phyloP scores from a whole-genome alignment of 64 coral and sea anemone species.

The Dendronephthya gigantea region DNA sequence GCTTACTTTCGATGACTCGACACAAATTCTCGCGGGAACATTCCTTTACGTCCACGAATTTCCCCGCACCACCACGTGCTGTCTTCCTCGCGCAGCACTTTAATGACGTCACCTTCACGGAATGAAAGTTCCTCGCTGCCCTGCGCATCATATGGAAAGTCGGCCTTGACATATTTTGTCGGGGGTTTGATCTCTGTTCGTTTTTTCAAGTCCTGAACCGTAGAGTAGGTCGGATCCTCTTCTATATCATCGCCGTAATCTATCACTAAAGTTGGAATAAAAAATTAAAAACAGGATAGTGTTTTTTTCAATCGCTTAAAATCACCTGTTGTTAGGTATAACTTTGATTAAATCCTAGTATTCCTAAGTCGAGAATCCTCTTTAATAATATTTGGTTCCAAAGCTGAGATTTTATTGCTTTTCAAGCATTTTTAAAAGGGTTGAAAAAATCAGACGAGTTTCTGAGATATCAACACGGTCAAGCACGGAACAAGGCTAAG shows the following conservation, averaged over 20 bases:
- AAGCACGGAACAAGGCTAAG: no score
- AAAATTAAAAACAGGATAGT: background rate
- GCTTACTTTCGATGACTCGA: background rate
- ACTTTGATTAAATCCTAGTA: no score
- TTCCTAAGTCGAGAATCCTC: no score
- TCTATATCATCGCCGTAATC: background rate
- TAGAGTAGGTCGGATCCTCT: background rate
- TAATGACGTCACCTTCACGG: slow-evolving; percentile 4
- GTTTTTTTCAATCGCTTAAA: no score
- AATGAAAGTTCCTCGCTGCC: background rate
- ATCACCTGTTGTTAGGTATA: no score
- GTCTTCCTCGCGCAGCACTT: background rate
- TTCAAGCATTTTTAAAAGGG: no score
- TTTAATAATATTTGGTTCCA: no score
- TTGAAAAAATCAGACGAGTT: no score
- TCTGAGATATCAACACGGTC: no score
- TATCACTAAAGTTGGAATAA: background rate
- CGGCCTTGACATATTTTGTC: background rate
- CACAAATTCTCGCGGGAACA: slow-evolving; percentile 7
- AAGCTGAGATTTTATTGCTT: no score
- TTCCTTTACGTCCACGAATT: background rate
- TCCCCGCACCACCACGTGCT: background rate
- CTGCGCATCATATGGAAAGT: background rate
- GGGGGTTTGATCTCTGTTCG: background rate
- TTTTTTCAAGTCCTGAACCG: background rate